Evolutionary conservation across 2,797 vertebrate genomes (phyloP), one percentile per base, ranked within the genome.

Genomic region (Pristis pectinata): DNA sequence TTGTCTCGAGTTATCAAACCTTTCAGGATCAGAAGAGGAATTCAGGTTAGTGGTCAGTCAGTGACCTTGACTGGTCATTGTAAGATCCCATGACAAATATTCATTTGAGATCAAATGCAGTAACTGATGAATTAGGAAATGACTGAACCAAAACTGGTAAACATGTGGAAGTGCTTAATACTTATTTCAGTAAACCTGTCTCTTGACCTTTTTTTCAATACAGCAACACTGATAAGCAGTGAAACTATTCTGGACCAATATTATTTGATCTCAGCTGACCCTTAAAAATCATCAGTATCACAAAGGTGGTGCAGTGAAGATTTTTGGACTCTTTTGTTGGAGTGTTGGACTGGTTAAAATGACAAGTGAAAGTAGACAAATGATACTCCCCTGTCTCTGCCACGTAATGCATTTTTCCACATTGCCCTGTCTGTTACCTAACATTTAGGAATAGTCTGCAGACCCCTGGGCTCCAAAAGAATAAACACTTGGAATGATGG

Each of bases 351-450:
- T 93, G 27, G 70, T 93, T 93, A 74, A 93, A 93, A 93, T 41
- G 61, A 93, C 91, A 93, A 76, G 92, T 76, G 92, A 94, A 94
- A 76, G 92, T 76, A 34, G 67, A 76, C 70, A 34, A 94, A 74
- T 94, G 41, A 72, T 17, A 6, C 70, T 74, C 49, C 30, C 92
- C 19, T 94, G 67, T 94, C 92, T 94, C 44, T n/a, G 24, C 64
- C 44, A 74, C 17, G 44, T 94, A 74, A 94, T 56, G 41, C 56
- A 94, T 76, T n/a, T 27, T 34, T 76, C 13, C 15, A 74, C 70
- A 76, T n/a, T 74, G 70, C 15, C 92, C 44, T 74, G 44, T 53
- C 70, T 53, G 41, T 93, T 93, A 93, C 44, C 70, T 56, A 34
- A 49, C 70, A 94, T 41, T 74, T 53, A 44, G 34, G 15, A 70